These are phyloP conservation scores for Caenorhabditis imperialis DNA, from an alignment of 2,888 invertebrate species.

Conservation along the genomic window DNA sequence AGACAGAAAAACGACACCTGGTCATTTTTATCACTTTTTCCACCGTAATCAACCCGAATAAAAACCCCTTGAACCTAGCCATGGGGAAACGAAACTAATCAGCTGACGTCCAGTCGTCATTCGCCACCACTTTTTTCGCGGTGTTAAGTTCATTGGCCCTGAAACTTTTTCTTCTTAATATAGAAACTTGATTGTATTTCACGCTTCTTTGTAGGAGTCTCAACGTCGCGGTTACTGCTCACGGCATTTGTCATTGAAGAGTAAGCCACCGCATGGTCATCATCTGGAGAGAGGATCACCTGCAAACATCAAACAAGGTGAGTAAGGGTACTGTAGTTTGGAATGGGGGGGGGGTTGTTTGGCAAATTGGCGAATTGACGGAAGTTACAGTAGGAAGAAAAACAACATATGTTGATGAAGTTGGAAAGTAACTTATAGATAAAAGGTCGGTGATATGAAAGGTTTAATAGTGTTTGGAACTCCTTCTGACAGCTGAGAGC, in stretches of 20 bases:
- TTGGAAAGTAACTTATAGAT: too few relatives aligned
- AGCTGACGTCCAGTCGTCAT: conserved; percentile 43
- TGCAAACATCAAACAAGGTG: conserved; percentile 54
- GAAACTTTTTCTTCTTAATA: conserved; percentile 4
- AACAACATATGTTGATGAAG: too few relatives aligned
- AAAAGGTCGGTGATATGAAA: too few relatives aligned
- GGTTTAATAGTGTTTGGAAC: too few relatives aligned
- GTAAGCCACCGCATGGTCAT: conserved; percentile 66
- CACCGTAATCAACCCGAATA: conserved; percentile 5
- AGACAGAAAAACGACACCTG: conserved; percentile 10
- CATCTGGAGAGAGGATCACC: conserved; percentile 60
- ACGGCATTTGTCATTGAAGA: conserved; percentile 90
- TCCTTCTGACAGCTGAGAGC: too few relatives aligned
- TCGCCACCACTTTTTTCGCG: conserved; percentile 15
- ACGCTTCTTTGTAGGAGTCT: conserved; percentile 83
- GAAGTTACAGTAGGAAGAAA: too few relatives aligned
- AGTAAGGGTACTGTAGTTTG: too few relatives aligned
- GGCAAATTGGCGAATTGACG: too few relatives aligned
- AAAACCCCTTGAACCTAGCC: conserved; percentile 11
- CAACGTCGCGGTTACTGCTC: conserved; percentile 97
- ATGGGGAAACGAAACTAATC: conserved; percentile 30
- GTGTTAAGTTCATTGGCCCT: conserved; percentile 7
- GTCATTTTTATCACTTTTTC: conserved; percentile 21
- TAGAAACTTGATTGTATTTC: conserved; percentile 9
- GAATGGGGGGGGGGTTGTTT: too few relatives aligned